Base-by-base conservation (phyloP, 2,797 vertebrate genomes). In the Hippocampus kuda region DNA sequence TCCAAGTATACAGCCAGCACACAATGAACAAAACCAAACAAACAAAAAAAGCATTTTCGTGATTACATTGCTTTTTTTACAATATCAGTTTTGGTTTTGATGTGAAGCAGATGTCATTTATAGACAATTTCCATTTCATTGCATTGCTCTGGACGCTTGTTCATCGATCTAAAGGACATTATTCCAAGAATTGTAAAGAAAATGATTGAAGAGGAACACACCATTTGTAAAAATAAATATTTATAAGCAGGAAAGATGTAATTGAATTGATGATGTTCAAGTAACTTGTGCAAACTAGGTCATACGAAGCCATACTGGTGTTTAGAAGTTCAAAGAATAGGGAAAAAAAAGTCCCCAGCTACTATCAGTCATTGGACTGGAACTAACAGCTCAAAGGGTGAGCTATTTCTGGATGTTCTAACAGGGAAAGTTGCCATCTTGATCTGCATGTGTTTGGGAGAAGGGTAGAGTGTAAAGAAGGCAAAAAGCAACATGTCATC, bases 331-430 rank as follows among this genome's bases (percentile, higher is more conserved):
- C 42, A 72, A 77, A 75, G 68, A 61, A 70, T 26, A 6, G 16
- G 62, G 13, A 44, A 24, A 42, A 44, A 24, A 42, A 44, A 44
- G 41, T 64, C 62, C 62, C 61, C 18, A 65, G 66, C 70, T 72
- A 59, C 72, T 67, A 78, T 79, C 66, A 73, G 42, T 64, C 65
- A 20, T 1, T 72, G 76, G 70, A 72, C 64, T 73, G 79, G 77
- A 82, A 81, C 66, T 73, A 80, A 79, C 72, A 9, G 41, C 72
- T 76, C 77, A 83, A 73, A 74, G 78, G 68, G 56, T 65, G 66
- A 81, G 64, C 71, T 81, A 80, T 80, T 80, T 79, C 65, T 70
- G 54, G 66, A 73, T 8, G 74, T 63, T 69, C 69, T 61, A 56
- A 38, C 59, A 70, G 62, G 53, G 77, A 70, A 70, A 69, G 54